These are phyloP conservation scores for Cataglyphis livida DNA, from an alignment of 2,888 invertebrate genomes.

Conservation along the genomic window DNA sequence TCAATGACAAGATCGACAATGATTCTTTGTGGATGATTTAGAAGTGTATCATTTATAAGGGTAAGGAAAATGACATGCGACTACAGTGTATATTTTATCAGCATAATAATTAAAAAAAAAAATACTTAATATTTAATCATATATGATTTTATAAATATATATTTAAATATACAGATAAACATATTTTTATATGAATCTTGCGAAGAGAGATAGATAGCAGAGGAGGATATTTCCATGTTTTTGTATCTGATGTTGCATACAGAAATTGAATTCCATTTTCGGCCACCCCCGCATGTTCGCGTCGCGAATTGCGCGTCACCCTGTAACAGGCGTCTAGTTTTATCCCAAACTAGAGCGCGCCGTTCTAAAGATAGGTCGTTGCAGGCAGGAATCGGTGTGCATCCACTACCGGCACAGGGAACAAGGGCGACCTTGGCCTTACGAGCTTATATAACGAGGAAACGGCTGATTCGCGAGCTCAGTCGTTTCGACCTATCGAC, in stretches of 20 bases:
- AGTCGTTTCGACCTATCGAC: constrained; percentile 71
- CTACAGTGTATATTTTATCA: not conserved
- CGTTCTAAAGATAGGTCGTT: constrained; percentile 80
- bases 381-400: constrained; percentile 67
- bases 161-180: not conserved
- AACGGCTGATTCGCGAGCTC: constrained; percentile 74
- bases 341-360: constrained; percentile 71
- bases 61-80: not conserved
- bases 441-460: constrained; percentile 81
- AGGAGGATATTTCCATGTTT: not conserved
- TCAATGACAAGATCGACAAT: not conserved
- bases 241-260: not conserved
- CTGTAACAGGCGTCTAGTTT: constrained; percentile 43
- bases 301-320: constrained; percentile 34
- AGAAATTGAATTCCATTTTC: constrained; percentile 30
- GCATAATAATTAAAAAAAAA: not conserved
- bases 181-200: not conserved
- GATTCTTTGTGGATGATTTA: not conserved
- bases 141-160: not conserved
- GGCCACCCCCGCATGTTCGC: constrained; percentile 10
- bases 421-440: constrained; percentile 82
- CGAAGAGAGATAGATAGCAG: not conserved
- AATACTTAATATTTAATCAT: not conserved
- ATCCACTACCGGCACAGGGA: constrained; percentile 68
- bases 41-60: not conserved